These are phyloP conservation scores for Scomber colias DNA, from an alignment of 2,113 vertebrate species.

Conservation along the genomic window DNA sequence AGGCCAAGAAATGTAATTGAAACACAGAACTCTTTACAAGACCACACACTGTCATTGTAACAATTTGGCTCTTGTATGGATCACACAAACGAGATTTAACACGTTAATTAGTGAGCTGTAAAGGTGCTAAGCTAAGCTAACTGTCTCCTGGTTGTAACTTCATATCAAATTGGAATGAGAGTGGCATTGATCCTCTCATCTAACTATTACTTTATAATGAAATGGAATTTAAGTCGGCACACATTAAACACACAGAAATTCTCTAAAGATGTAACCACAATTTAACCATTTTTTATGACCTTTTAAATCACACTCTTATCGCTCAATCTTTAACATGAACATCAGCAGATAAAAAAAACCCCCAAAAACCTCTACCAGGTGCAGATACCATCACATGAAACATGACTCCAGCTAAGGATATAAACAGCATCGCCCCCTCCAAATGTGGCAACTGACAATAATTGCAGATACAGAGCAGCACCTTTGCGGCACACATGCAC, in stretches of 20 bases:
- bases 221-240: slow-evolving; percentile 5
- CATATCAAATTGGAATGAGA: neutral
- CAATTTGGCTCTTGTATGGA: neutral
- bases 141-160: neutral
- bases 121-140: neutral
- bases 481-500: slow-evolving; percentile 3
- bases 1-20: no score
- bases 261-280: neutral
- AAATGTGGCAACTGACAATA: slow-evolving; percentile 43
- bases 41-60: neutral
- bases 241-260: neutral
- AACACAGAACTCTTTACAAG: neutral
- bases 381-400: slow-evolving; percentile 15
- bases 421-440: slow-evolving; percentile 21
- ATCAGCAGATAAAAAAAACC: neutral
- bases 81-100: neutral
- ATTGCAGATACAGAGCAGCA: slow-evolving; percentile 27
- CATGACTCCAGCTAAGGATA: slow-evolving; percentile 14
- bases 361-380: neutral
- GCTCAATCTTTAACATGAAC: neutral
- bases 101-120: neutral
- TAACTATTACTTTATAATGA: neutral
- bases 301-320: neutral
- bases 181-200: neutral
- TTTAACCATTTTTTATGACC: neutral